Conservation (phyloP, 2,113 vertebrate species). For the Probosciger aterrimus region DNA sequence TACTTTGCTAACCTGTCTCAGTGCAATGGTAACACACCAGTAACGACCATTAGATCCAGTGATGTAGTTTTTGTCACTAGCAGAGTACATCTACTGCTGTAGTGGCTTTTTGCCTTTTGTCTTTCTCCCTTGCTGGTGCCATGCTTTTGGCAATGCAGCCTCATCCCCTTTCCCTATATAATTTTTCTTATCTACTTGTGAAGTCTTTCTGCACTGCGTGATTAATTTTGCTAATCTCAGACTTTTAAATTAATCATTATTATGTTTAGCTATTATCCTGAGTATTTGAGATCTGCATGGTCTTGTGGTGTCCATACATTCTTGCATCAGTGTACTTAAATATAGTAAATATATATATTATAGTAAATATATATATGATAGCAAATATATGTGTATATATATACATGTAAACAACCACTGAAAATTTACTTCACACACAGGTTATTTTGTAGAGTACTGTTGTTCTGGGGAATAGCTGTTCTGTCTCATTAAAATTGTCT, state of each 20-base stretch:
- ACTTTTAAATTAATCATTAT: background rate
- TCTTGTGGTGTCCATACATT: background rate
- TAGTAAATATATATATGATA: background rate
- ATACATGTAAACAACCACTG: background rate
- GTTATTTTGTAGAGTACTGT: background rate
- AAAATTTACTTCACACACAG: background rate
- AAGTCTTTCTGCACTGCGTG: background rate
- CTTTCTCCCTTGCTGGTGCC: background rate
- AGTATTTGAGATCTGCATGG: background rate
- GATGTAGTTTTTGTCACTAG: background rate
- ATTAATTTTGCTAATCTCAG: background rate
- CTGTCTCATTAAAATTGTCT: background rate
- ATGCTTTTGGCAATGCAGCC: background rate
- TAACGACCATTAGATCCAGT: background rate
- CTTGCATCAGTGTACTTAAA: background rate
- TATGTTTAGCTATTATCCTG: background rate
- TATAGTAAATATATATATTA: background rate
- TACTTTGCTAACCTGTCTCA: background rate
- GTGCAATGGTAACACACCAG: background rate
- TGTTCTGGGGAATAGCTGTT: background rate
- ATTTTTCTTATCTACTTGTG: background rate
- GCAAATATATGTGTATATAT: background rate
- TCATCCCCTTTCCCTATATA: background rate
- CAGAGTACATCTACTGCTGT: background rate
- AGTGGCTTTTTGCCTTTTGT: slow-evolving; percentile 30